Percentiles rank a stretch among this genome's conserved stretches.
These are phyloP conservation scores for Lordiphosa andalusiaca DNA, from an alignment of 2,888 invertebrate species.

Conservation along the genomic window DNA sequence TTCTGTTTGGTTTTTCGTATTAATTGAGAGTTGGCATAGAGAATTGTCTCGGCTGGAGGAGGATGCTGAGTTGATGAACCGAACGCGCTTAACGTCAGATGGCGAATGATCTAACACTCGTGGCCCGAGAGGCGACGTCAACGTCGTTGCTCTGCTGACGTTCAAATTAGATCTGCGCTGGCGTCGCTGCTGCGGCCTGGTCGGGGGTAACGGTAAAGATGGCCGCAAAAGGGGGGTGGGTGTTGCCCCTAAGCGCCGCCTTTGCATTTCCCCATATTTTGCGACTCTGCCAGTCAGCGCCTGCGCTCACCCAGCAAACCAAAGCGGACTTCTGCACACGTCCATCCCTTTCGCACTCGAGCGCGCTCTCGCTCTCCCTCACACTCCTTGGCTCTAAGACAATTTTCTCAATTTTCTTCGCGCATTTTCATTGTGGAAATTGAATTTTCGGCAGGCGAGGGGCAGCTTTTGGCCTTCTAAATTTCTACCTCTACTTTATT, in stretches of 20 bases:
- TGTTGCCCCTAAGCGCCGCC: conserved; percentile 69
- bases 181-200: conserved; percentile 14
- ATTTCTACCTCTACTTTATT: conserved; percentile 75
- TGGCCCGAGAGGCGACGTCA: conserved; percentile 54
- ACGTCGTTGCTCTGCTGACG: conserved; percentile 10
- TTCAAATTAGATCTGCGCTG: conserved; percentile 40
- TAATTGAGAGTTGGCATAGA: not conserved
- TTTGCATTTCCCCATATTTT: conserved; percentile 71
- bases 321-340: conserved; percentile 23
- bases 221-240: conserved; percentile 52
- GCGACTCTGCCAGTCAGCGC: conserved; percentile 40
- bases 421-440: conserved; percentile 74
- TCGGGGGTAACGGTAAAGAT: conserved; percentile 40
- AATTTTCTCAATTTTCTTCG: conserved; percentile 76
- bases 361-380: conserved; percentile 19
- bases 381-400: conserved; percentile 54
- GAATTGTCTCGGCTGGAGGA: conserved; percentile 10
- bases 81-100: conserved; percentile 70
- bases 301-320: conserved; percentile 63
- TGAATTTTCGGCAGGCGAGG: conserved; percentile 75
- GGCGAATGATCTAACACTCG: conserved; percentile 78
- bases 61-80: conserved; percentile 41
- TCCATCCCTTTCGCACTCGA: conserved; percentile 23
- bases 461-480: conserved; percentile 43
- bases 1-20: not conserved